A percentile compares a stretch with the other conserved stretches of the same genome.
phyloP scores from a whole-genome alignment of 2,888 invertebrate species.

The Ypsolopha scabrella region DNA sequence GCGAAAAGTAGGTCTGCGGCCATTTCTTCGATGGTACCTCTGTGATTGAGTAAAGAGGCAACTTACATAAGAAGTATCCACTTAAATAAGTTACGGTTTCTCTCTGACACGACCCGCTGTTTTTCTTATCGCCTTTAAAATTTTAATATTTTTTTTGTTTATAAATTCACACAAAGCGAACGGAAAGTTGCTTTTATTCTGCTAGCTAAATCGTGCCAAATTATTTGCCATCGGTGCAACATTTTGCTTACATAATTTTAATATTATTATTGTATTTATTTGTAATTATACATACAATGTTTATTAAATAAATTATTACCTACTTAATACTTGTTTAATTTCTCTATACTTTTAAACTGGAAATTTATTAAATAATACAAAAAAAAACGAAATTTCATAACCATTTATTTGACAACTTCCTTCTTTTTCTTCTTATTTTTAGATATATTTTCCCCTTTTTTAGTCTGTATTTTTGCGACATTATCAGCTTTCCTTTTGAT shows the following conservation, averaged over 20 bases:
- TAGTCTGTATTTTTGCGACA: constrained; percentile 15
- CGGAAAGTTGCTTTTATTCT: not conserved
- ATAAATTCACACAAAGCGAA: too few relatives aligned
- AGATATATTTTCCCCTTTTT: constrained; percentile 11
- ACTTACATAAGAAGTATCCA: too few relatives aligned
- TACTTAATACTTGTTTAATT: constrained; percentile 12
- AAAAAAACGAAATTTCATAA: not conserved
- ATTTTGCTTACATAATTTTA: constrained; percentile 28
- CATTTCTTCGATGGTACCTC: too few relatives aligned
- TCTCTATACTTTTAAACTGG: not conserved
- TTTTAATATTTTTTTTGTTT: too few relatives aligned
- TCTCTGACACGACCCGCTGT: too few relatives aligned
- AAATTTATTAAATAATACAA: constrained; percentile 3
- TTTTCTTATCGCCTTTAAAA: not conserved
- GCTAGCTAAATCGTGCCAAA: constrained; percentile 55
- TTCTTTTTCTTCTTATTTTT: constrained; percentile 29
- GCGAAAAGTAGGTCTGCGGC: too few relatives aligned
- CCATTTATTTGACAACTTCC: constrained; percentile 16
- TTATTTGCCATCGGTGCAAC: constrained; percentile 48
- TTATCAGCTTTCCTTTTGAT: constrained; percentile 56
- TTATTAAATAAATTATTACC: constrained; percentile 41
- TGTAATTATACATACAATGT: constrained; percentile 26
- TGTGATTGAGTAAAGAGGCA: too few relatives aligned
- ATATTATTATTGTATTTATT: constrained; percentile 50
- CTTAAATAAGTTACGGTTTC: too few relatives aligned